Evolutionary conservation across 1,140 invertebrate species (phyloP).

Genomic region (Apis florea): DNA sequence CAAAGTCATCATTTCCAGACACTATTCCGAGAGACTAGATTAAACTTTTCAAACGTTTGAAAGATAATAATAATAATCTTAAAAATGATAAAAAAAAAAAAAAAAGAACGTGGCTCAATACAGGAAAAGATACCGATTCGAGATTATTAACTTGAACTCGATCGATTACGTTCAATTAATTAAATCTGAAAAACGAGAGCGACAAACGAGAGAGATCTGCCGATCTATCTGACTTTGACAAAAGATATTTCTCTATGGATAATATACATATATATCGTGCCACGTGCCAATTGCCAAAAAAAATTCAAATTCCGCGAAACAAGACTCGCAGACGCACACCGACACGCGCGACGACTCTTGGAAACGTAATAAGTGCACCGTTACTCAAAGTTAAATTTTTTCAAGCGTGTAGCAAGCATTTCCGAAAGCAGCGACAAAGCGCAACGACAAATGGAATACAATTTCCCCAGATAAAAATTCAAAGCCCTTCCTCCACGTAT

Average conservation of each 20-base stretch:
- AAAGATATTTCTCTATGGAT: background rate
- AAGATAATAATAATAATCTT: background rate
- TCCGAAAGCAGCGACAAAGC: background rate
- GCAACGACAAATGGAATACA: slow-evolving; percentile 28
- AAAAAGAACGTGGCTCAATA: background rate
- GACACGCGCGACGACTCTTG: no score
- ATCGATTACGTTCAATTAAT: background rate
- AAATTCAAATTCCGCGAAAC: no score
- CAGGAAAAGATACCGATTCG: background rate
- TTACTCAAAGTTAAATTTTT: background rate
- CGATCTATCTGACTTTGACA: background rate
- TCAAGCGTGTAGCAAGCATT: background rate
- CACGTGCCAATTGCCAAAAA: background rate
- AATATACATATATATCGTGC: background rate
- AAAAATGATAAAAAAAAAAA: background rate
- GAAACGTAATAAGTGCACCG: background rate
- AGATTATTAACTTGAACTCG: background rate
- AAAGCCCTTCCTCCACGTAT: background rate
- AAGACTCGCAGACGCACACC: background rate
- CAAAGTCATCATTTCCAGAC: background rate
- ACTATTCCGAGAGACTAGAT: background rate
- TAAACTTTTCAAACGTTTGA: background rate
- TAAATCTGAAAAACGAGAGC: background rate
- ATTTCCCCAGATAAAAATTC: slow-evolving; percentile 29
- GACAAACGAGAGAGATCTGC: background rate